These are phyloP conservation scores for Drosophila repletoides DNA, from an alignment of 1,140 invertebrate genomes.

Conservation along the genomic window DNA sequence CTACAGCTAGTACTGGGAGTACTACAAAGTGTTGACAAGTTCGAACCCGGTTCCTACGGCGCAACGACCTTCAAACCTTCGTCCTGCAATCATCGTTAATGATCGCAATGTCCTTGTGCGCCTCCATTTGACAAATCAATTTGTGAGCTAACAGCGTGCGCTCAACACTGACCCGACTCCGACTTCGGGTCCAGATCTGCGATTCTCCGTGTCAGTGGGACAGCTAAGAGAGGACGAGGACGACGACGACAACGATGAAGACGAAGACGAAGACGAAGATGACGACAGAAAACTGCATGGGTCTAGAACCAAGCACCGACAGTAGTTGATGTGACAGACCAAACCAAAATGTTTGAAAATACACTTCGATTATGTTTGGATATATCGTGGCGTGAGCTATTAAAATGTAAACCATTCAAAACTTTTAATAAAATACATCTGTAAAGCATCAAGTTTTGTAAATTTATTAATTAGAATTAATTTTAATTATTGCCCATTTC, in stretches of 20 bases:
- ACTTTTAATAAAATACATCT: too few relatives aligned
- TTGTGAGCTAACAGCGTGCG: slow-evolving; percentile 74
- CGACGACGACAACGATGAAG: slow-evolving; percentile 2
- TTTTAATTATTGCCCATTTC: too few relatives aligned
- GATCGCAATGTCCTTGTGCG: slow-evolving; percentile 76
- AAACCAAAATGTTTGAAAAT: slow-evolving; percentile 75
- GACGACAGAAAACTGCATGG: slow-evolving; percentile 5
- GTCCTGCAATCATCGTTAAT: slow-evolving; percentile 76
- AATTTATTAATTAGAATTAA: too few relatives aligned
- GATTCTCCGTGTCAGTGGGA: slow-evolving; percentile 46
- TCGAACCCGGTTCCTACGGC: slow-evolving; percentile 50
- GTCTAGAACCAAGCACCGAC: slow-evolving; percentile 15
- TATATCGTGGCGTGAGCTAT: slow-evolving; percentile 18
- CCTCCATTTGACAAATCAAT: slow-evolving; percentile 73
- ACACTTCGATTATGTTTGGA: slow-evolving; percentile 37
- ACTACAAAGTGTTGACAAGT: slow-evolving; percentile 72
- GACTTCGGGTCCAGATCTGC: neutral
- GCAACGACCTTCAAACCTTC: slow-evolving; percentile 59
- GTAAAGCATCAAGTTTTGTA: too few relatives aligned
- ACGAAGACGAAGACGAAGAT: neutral
- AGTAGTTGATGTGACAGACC: slow-evolving; percentile 55
- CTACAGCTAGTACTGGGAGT: neutral
- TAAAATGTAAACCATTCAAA: neutral
- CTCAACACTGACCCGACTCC: slow-evolving; percentile 21
- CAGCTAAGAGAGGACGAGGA: slow-evolving; percentile 27